Evolutionary conservation across 2,888 invertebrate species (phyloP), one percentile per base, ranked within the genome.

Genomic region (Cyaniris semiargus): DNA sequence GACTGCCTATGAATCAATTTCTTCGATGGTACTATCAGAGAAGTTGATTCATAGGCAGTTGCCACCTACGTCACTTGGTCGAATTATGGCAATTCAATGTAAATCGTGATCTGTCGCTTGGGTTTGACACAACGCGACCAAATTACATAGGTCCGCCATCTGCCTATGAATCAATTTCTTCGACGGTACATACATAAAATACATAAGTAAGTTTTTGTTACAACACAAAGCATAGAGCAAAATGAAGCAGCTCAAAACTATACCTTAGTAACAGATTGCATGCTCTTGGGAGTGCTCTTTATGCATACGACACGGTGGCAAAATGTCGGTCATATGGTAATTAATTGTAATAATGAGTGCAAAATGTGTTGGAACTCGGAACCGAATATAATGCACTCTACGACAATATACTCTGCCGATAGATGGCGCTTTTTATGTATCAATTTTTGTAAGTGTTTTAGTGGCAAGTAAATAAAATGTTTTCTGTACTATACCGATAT

Each of bases 261-360:
- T 31, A 2, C 60, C 27, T 27, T 15, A 66, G 60, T 13, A 60
- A 60, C 60, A 60, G 21, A 66, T 15, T 66, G 66, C 15, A 66
- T 31, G 66, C 66, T 27, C 66, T 66, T 27, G 27, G 66, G 66
- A 66, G 66, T 18, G 66, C 15, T 66, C 66, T 18, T 31, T 31
- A 66, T 66, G 15, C 27, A 66, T 66, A 66, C 23, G 10, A 23
- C 66, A 66, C 27, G 15, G 5, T 31, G 66, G 13, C 6, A 66
- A 31, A 66, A 66, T 66, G 66, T 66, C 66, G 66, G 66, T 66
- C 66, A 66, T 66, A 66, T 66, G 66, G 66, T 66, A 66, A 66
- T 66, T 31, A 66, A 23, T 60, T 60, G 21, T 15, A 66, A 66
- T 66, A 31, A 66, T 66, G 66, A 31, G 66, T 15, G 66, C 66